Evolutionary conservation across 35 echinoderm and acorn worm genomes (phyloP), one percentile per base, ranked within the genome.

Genomic region (Heliocidaris tuberculata): DNA sequence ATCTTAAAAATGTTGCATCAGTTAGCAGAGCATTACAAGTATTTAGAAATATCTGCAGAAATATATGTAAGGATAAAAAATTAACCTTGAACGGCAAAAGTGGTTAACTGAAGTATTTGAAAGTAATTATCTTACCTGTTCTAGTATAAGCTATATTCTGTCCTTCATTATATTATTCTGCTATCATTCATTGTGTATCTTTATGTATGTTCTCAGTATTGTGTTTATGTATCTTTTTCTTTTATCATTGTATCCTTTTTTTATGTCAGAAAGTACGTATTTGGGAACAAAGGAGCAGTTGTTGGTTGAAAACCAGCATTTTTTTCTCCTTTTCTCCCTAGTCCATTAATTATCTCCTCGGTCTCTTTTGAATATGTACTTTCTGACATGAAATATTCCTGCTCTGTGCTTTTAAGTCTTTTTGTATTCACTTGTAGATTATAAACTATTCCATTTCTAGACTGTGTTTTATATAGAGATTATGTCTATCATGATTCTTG

Each of bases 381-480:
- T 78, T 78, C 65, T 78, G 65, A 78, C 65, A 78, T 78, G 65
- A 78, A 78, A 78, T 78, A 24, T 78, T 78, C 7, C 27, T 78
- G 35, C 35, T 42, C 0, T 42, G 65, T 78, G 65, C 65, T 5
- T 5, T 78, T 7, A 78, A 7, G 4, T 78, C 65, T 78, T 78
- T 42, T 78, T 78, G 65, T 78, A 78, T 78, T 78, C 65, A 78
- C 65, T 78, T 78, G 65, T 78, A 78, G 65, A 78, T 78, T 78
- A n/a, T 78, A 78, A 78, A 21, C 65, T 78, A 78, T 78, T 78
- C 65, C 65, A 78, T 78, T 78, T 78, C 65, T 78, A 27, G 65
- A 78, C 65, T 78, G 19, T 60, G 65, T 78, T 78, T 78, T 78
- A 78, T 78, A 78, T 78, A 78, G 65, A 78, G 65, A 78, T 78